A percentile compares a stretch with the other conserved stretches of the same genome.
Evolutionary conservation across 2,797 vertebrate genomes (phyloP).

Genomic region (Sylvia borin): DNA sequence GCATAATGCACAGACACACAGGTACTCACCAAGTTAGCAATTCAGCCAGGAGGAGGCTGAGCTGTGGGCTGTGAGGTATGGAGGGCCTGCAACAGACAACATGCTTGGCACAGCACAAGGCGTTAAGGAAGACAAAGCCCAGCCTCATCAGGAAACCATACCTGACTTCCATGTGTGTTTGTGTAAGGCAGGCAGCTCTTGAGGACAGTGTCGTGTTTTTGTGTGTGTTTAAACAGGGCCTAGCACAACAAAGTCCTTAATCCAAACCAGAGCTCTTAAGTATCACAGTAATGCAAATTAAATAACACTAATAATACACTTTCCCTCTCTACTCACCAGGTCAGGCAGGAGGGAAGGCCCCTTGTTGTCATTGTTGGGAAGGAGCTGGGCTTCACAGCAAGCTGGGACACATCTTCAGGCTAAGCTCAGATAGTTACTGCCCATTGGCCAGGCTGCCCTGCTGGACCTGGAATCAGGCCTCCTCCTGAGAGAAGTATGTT

Average conservation of each 20-base stretch:
- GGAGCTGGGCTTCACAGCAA: background rate
- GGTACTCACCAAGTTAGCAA: background rate
- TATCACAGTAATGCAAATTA: constrained; percentile 24
- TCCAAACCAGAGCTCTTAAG: constrained; percentile 11
- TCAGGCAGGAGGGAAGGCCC: background rate
- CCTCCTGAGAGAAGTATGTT: background rate
- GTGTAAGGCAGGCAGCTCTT: constrained; percentile 4
- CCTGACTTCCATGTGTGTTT: background rate
- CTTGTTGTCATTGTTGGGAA: background rate
- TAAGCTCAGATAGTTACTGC: background rate
- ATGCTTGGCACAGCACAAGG: background rate
- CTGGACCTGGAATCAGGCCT: background rate
- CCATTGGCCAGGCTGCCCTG: background rate
- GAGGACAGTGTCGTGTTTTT: background rate
- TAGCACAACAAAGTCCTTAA: constrained; percentile 15
- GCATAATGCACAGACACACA: background rate
- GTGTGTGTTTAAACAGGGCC: constrained; percentile 14
- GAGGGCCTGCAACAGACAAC: background rate
- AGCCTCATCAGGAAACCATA: background rate
- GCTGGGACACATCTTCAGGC: background rate
- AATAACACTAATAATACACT: background rate
- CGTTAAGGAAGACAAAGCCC: background rate
- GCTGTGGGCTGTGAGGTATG: background rate
- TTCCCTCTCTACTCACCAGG: background rate
- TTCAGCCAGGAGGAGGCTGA: background rate